Conservation (phyloP, 2,888 invertebrate genomes). For the Leptinotarsa tumamoca region DNA sequence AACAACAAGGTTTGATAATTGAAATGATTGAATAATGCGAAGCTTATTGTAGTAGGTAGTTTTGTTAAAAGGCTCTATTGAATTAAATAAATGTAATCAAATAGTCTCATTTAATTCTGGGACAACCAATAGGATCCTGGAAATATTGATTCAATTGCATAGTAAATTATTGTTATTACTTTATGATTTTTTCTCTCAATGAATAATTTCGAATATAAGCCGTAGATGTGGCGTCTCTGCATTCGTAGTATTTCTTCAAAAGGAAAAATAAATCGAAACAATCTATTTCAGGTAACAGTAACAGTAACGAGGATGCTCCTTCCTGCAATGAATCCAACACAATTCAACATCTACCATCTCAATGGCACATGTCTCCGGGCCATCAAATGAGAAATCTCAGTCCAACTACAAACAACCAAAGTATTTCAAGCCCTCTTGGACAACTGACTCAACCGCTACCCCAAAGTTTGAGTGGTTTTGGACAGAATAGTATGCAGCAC, state of each 20-base stretch:
- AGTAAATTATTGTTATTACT: too few species aligned
- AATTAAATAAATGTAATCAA: too few species aligned
- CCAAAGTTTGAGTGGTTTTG: constrained; percentile 52
- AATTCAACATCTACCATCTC: constrained; percentile 64
- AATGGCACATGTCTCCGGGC: constrained; percentile 56
- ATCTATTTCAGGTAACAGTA: constrained; percentile 56
- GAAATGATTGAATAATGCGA: too few species aligned
- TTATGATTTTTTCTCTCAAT: too few species aligned
- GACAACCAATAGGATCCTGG: too few species aligned
- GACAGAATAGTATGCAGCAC: constrained; percentile 55
- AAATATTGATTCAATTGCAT: too few species aligned
- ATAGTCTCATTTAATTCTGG: too few species aligned
- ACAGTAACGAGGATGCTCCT: constrained; percentile 60
- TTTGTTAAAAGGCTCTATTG: too few species aligned
- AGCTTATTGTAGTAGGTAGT: too few species aligned
- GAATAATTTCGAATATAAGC: too few species aligned
- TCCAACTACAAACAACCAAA: constrained; percentile 50
- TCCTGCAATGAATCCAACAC: constrained; percentile 52
- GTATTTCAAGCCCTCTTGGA: constrained; percentile 38
- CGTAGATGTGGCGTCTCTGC: too few species aligned
- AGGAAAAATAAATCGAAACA: not conserved
- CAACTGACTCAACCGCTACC: constrained; percentile 47
- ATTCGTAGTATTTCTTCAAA: not conserved
- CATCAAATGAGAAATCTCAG: constrained; percentile 56
- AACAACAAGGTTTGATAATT: too few species aligned